Conservation (phyloP, 2,797 vertebrate species). For the Kryptopterus vitreolus region DNA sequence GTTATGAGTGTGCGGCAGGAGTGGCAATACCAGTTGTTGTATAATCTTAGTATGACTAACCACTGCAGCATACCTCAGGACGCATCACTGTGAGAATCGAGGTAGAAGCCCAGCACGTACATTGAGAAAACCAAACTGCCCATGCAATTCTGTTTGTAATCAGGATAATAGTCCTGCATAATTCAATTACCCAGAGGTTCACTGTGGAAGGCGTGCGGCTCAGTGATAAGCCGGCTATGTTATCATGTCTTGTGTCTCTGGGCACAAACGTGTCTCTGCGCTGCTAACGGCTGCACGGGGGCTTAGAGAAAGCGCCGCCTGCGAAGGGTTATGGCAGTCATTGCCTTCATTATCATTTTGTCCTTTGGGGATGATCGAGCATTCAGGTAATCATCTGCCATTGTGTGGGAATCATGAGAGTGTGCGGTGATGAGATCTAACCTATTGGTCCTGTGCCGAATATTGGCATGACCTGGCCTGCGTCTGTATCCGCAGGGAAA, state of each 20-base stretch:
- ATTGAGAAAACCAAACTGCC: neutral
- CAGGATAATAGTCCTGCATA: conserved; percentile 43
- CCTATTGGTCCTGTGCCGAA: conserved; percentile 32
- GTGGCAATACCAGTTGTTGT: conserved; percentile 50
- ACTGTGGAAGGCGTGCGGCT: conserved; percentile 38
- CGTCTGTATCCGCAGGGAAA: conserved; percentile 5
- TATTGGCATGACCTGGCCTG: conserved; percentile 21
- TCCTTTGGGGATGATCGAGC: conserved; percentile 39
- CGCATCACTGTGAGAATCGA: conserved; percentile 15
- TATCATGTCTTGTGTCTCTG: conserved; percentile 42
- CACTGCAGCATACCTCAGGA: conserved; percentile 37
- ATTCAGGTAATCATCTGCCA: conserved; percentile 43
- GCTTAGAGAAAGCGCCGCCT: conserved; percentile 12
- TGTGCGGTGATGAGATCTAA: conserved; percentile 26
- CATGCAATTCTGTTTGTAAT: conserved; percentile 42
- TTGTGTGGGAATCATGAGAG: conserved; percentile 45
- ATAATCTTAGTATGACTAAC: conserved; percentile 56
- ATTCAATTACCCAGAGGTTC: conserved; percentile 54
- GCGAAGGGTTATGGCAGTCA: conserved; percentile 24
- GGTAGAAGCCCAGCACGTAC: conserved; percentile 16
- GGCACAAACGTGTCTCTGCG: conserved; percentile 23
- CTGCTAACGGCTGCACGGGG: conserved; percentile 4
- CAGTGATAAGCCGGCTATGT: conserved; percentile 45
- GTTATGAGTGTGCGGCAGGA: conserved; percentile 42
- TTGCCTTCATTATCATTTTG: conserved; percentile 43